Evolutionary conservation across 2,888 invertebrate genomes (phyloP), one percentile per base, ranked within the genome.

Genomic region (Sussaba pulchella): DNA sequence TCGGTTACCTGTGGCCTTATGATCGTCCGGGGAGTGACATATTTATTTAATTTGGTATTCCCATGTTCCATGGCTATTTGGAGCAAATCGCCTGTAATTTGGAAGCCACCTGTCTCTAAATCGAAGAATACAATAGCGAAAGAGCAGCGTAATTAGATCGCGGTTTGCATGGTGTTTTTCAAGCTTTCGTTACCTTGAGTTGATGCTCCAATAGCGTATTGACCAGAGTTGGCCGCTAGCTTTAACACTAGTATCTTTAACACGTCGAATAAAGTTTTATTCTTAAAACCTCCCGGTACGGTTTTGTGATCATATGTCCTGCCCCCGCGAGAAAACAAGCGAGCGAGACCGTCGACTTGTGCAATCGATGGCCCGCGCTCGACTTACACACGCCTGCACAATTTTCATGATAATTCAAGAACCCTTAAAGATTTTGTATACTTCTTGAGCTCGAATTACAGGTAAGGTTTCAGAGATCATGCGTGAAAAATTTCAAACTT

Each of bases 181-280:
- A 78, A 63, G 43, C 73, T 74, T 41, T 82, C 78, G 54, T 82
- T 79, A 10, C 14, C 64, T 54, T 82, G 73, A 71, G 67, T 76
- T 17, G 82, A 82, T 8, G 67, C 79, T 50, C 79, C 70, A 10
- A 66, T 67, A 36, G 79, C 57, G 64, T 61, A 79, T 72, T 79
- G 57, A 26, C 45, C 31, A 31, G 31, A 31, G 31, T 31, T 31
- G 31, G 31, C 31, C 6, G 31, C 31, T 31, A 31, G 54, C 39
- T 54, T 54, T 21, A 36, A 14, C 17, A 70, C 57, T 57, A 59
- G 57, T 31, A 4, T 45, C 31, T 47, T 50, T 21, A 64, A 21
- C 3, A n/a, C 41, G n/a, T 73, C 31, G 43, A 50, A 24, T 31
- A 73, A 64, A 8, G 21, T n/a, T 36, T 21, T 31, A 31, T 31